Evolutionary conservation across 2,888 invertebrate species (phyloP), one percentile per base, ranked within the genome.

Genomic region (Spodoptera picta): DNA sequence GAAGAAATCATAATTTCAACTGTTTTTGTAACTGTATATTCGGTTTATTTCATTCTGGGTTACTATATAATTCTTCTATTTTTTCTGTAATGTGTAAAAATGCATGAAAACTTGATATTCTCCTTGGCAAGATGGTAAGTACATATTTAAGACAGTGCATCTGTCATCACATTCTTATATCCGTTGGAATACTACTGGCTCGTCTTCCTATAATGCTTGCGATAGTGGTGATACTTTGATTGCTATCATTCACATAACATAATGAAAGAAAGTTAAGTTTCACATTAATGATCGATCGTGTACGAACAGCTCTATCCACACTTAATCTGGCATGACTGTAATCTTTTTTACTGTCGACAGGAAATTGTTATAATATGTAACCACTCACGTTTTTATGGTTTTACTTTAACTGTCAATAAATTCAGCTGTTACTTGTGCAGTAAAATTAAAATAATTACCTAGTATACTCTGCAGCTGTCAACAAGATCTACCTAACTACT

Each of bases 381-480:
- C 56, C 56, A 62, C 59, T 66, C 27, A 41, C 27, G 51, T 63
- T 67, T 64, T 73, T 76, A 73, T 76, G 55, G 48, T 67, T 76
- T 67, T 52, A 60, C 43, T 53, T 58, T 73, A 63, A 76, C 57
- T 73, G 60, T 45, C 73, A 63, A 73, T 72, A 76, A 76, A 73
- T 62, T 50, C 36, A 36, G 36, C 36, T 49, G 41, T 64, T 74
- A 53, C 58, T 31, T 31, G 43, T 51, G 57, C 55, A 41, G 45
- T 72, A 58, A 65, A 36, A 65, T 41, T 47, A 48, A 53, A 69
- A 55, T 60, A 66, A 73, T 67, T 57, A 14, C 12, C 9, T 41
- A 48, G 41, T 49, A 12, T 1, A 43, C 24, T 11, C 4, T 12
- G n/a, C 49, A 24, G 45, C 43, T 50, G 19, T 24, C 7, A 56